Conservation (phyloP, 2,888 invertebrate species). For the Lasius fuliginosus region DNA sequence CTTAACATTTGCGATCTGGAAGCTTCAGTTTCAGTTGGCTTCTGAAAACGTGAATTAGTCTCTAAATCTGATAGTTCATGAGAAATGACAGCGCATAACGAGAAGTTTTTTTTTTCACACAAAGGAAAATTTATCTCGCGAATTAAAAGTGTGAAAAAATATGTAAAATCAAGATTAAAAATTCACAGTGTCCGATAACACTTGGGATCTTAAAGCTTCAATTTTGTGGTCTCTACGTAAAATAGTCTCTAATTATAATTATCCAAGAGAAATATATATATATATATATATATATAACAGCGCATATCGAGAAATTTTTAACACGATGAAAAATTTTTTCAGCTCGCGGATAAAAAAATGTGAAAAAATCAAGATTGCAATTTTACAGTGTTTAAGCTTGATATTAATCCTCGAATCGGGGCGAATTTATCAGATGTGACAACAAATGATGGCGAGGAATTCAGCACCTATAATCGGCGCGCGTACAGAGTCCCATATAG, state of each 20-base stretch:
- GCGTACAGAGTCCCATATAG: not conserved
- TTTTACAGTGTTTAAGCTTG: not conserved
- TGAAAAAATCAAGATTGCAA: not conserved
- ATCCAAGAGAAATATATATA: not conserved
- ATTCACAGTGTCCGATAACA: not conserved
- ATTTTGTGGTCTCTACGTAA: not conserved
- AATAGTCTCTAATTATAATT: not conserved
- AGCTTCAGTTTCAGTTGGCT: not conserved
- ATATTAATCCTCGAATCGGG: not conserved
- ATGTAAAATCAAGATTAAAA: conserved; percentile 6
- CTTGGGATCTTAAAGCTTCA: not conserved
- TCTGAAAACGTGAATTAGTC: not conserved
- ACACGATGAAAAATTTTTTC: not conserved
- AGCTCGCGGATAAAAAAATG: not conserved
- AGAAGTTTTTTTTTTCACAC: not conserved
- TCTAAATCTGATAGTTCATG: not conserved
- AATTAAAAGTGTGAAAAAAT: conserved; percentile 1
- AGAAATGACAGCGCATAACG: not conserved
- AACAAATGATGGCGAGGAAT: not conserved
- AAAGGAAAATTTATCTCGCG: not conserved
- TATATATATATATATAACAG: not conserved
- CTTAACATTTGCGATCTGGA: not conserved
- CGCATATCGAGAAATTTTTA: not conserved
- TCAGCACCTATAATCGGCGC: not conserved
- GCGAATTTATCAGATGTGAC: conserved; percentile 20